Percentiles rank a stretch among this genome's conserved stretches.
Evolutionary conservation across 2,113 vertebrate genomes (phyloP).

Genomic region (Zosterops lateralis): DNA sequence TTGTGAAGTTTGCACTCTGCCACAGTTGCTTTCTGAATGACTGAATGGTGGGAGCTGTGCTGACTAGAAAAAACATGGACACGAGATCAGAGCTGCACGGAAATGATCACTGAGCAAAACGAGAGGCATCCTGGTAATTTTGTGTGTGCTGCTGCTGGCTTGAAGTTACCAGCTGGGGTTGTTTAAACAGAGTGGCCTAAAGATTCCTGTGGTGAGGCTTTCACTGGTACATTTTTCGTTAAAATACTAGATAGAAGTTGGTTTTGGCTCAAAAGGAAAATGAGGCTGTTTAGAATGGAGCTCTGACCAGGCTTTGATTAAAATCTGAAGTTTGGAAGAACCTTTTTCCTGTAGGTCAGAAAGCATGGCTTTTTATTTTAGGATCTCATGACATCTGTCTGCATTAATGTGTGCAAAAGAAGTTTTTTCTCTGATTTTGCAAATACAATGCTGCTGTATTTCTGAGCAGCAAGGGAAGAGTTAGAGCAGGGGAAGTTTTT

Average conservation of each 20-base stretch:
- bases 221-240: not conserved
- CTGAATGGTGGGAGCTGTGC: not conserved
- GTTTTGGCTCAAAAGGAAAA: not conserved
- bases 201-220: slow-evolving; percentile 29
- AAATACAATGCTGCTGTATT: not conserved
- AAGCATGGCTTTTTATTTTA: not conserved
- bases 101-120: not conserved
- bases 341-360: not conserved
- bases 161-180: not conserved
- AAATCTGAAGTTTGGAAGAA: not conserved
- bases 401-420: not conserved
- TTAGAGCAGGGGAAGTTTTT: not conserved
- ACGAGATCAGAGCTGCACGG: not conserved
- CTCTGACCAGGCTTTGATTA: not conserved
- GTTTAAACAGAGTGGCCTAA: not conserved
- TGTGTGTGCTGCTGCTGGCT: not conserved
- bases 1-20: not conserved
- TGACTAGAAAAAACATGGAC: not conserved
- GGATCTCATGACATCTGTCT: not conserved
- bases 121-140: not conserved
- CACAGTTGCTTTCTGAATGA: not conserved
- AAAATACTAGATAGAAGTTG: not conserved
- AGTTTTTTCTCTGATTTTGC: not conserved
- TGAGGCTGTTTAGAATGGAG: not conserved
- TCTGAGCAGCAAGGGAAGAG: not conserved